Conservation (phyloP, 2,888 invertebrate species). For the Mimumesa dahlbomi region DNA sequence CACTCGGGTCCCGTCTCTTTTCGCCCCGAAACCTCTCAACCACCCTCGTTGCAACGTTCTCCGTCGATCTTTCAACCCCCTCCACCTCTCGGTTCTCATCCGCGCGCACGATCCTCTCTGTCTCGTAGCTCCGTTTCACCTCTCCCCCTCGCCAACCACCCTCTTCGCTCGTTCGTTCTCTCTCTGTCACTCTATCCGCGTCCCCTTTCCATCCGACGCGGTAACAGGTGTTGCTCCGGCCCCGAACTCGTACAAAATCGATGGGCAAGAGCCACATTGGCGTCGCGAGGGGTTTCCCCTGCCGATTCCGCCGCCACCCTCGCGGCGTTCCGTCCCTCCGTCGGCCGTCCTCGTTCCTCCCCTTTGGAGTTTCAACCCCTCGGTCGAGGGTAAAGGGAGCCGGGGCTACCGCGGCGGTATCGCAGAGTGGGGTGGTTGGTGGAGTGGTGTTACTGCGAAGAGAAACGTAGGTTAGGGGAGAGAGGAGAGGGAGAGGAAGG, state of each 20-base stretch:
- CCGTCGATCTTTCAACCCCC: conserved; percentile 5
- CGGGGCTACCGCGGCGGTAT: conserved; percentile 25
- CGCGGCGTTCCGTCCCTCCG: too few species aligned
- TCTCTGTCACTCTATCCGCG: conserved; percentile 1
- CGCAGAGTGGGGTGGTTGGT: conserved; percentile 15
- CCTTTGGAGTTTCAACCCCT: conserved; percentile 21
- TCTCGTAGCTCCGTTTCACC: conserved; percentile 2
- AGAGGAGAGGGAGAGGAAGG: not conserved
- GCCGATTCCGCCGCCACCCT: conserved; percentile 35
- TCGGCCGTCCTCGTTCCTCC: conserved; percentile 40
- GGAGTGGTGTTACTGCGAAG: too few species aligned
- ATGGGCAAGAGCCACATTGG: conserved; percentile 67
- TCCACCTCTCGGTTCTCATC: not conserved
- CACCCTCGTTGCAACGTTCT: conserved; percentile 7
- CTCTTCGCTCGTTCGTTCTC: not conserved
- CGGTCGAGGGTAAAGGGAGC: conserved; percentile 23
- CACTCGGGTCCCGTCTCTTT: not conserved
- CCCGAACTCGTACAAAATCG: conserved; percentile 73
- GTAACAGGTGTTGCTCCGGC: conserved; percentile 79
- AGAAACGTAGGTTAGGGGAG: too few species aligned
- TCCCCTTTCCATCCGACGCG: conserved; percentile 64
- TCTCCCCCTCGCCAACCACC: conserved; percentile 3
- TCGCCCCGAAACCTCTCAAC: conserved; percentile 29
- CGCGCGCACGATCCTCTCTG: too few species aligned
- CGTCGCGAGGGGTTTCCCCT: conserved; percentile 58